These are phyloP conservation scores for Pionites leucogaster DNA, from an alignment of 2,113 vertebrate species.

Conservation along the genomic window DNA sequence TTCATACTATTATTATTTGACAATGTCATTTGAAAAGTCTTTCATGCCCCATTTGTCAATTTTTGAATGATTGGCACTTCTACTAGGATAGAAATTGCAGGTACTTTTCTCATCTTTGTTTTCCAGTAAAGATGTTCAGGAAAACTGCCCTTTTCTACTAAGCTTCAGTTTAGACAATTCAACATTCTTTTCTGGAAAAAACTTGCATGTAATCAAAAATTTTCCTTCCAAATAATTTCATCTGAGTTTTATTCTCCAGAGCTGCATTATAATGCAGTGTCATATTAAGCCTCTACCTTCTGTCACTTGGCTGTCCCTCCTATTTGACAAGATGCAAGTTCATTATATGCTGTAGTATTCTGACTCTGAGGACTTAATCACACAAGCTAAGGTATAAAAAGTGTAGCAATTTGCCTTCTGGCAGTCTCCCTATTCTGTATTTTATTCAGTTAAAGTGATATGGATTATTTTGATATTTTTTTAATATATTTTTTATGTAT, in stretches of 20 bases:
- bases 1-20: neutral
- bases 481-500: too few species aligned
- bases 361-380: neutral
- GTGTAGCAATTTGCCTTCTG: neutral
- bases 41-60: neutral
- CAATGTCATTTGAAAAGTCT: neutral
- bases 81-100: neutral
- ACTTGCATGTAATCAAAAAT: neutral
- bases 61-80: neutral
- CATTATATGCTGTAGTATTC: constrained; percentile 7
- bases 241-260: neutral
- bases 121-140: neutral
- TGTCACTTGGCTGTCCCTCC: constrained; percentile 56
- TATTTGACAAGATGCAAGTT: constrained; percentile 28
- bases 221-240: constrained; percentile 34
- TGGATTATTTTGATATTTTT: too few species aligned
- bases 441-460: neutral
- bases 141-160: neutral
- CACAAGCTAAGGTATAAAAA: neutral
- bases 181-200: neutral
- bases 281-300: constrained; percentile 36
- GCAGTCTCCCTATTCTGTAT: neutral
- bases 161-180: neutral
- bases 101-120: neutral
- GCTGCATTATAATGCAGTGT: constrained; percentile 5